A percentile compares a stretch with the other conserved stretches of the same genome.
Conservation (phyloP, 2,113 vertebrate species). For the Tautogolabrus adspersus region DNA sequence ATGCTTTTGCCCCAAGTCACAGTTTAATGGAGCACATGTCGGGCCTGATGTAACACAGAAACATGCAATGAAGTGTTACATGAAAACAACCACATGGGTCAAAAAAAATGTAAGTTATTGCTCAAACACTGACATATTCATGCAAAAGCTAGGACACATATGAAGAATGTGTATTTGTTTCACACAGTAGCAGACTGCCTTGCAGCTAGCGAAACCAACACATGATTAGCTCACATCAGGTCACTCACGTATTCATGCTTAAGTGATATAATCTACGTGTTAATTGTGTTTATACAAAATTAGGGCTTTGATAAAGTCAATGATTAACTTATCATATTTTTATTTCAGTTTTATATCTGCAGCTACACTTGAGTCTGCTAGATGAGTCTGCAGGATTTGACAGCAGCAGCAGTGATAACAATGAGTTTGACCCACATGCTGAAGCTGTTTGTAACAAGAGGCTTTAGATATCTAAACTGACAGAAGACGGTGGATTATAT, state of each 20-base stretch:
- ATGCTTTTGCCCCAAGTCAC: background rate
- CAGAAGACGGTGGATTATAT: background rate
- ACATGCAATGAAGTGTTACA: background rate
- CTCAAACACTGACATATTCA: background rate
- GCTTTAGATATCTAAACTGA: background rate
- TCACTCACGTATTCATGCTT: background rate
- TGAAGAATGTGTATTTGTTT: background rate
- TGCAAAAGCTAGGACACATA: background rate
- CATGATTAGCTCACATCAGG: background rate
- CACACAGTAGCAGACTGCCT: background rate
- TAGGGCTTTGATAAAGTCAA: background rate
- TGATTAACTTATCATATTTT: background rate
- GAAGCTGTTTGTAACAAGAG: background rate
- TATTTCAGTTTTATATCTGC: background rate
- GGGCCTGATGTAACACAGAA: background rate
- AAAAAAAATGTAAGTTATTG: background rate
- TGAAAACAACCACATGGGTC: constrained; percentile 2
- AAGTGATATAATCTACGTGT: background rate
- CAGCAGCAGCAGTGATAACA: background rate
- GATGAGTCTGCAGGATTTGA: constrained; percentile 1
- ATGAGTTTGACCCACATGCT: background rate
- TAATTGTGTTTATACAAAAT: background rate
- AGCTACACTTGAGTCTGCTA: background rate
- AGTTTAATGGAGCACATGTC: background rate
- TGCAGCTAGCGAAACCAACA: background rate